Base-by-base conservation (phyloP, 1,140 invertebrate genomes). In the Monochamus saltuarius region DNA sequence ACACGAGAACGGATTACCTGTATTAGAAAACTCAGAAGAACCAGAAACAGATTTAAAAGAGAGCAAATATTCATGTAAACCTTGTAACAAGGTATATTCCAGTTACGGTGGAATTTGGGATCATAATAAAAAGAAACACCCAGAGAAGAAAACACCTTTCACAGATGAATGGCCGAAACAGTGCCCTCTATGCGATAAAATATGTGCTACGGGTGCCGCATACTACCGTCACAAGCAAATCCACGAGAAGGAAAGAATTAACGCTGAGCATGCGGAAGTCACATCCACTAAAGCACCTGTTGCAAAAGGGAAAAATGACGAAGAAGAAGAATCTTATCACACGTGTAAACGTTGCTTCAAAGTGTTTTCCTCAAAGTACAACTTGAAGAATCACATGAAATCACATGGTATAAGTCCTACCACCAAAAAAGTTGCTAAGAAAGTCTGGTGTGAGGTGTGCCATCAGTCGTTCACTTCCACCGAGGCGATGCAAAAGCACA, bases 321-420 rank as follows among this genome's bases (percentile, higher is more conserved):
- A 59, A 7, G 66, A 67, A 9, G 68, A 66, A 14, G 72, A 73
- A 49, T 69, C 67, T 7, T 75, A 75, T 52, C 63, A 69, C 46
- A 75, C 71, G 1, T 75, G 73, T 57, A 75, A 75, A 52, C 50
- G 55, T 19, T 75, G 73, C 50, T 75, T 75, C 56, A 75, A 75
- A 56, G 73, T 75, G 2, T 75, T 75, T 40, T 67, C 65, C 4
- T 66, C 46, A 10, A 69, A 68, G 34, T 67, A 66, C 46, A 72
- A 71, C 38, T 57, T 75, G 22, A 71, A 68, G 39, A 69, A 65
- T 19, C 73, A 75, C 39, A 68, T 73, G 66, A 73, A 73, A 58
- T 65, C 51, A 29, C 73, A 75, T 29, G 70, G 70, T 7, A 37
- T 61, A 13, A 66, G 46, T 11, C 52, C 61, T 4, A 53, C 36